Evolutionary conservation across 2,113 vertebrate genomes (phyloP), one percentile per base, ranked within the genome.

Genomic region (Hirundichthys speculiger): DNA sequence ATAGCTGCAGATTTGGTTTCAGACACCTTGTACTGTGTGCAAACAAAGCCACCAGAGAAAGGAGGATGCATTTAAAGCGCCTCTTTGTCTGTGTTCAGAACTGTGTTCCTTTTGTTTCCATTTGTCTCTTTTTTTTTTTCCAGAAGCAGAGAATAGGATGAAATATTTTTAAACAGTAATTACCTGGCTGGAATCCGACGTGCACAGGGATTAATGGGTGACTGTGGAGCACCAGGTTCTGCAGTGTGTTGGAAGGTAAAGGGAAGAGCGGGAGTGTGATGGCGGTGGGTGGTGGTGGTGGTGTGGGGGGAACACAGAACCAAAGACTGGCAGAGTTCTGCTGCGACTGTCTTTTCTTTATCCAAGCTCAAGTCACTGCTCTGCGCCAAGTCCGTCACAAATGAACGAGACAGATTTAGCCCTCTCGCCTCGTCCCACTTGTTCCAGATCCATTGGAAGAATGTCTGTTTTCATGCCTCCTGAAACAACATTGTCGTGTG

Each of bases 101-200:
- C 86, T 70, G 80, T 83, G 82, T 91, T 91, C 75, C 88, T 80
- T 92, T 92, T 92, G 90, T 93, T 92, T 86, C 77, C 63, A 6
- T 77, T 91, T 90, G 84, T 88, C 92, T 92, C 86, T 86, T 68
- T 80, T 78, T 64, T 90, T 89, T 88, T n/a, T n/a, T n/a, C n/a
- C n/a, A 66, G 57, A 30, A 93, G 93, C 86, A 95, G 93, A 94
- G 96, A 97, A 95, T 95, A 93, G 97, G 94, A 98, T 95, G 96
- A 98, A 95, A 95, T 99, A 91, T 99, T 98, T 98, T 96, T 98
- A 95, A 98, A 98, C 95, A 93, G 94, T 96, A 98, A 98, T 97
- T 99, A 99, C 95, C 96, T 98, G 96, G 96, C 96, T 93, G 90
- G 93, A 91, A 93, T 98, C 94, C 94, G 93, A 92, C 95, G 94